Percentiles rank a stretch among this genome's conserved stretches.
Evolutionary conservation across 2,888 invertebrate species (phyloP).

Genomic region (Malthinus flaveolus): DNA sequence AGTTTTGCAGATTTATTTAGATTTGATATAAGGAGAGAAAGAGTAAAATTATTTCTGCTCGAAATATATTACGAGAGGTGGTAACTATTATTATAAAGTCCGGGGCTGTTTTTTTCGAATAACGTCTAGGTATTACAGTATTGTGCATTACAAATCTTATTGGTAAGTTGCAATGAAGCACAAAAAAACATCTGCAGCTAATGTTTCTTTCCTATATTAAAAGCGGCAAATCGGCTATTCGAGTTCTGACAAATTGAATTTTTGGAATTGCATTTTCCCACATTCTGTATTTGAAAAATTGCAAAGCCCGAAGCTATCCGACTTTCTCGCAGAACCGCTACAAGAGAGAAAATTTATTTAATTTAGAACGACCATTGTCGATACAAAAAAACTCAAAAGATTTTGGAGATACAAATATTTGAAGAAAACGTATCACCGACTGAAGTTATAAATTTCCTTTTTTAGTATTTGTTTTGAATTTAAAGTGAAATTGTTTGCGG

Average conservation of each 20-base stretch:
- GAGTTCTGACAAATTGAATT: conserved; percentile 41
- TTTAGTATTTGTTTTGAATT: conserved; percentile 31
- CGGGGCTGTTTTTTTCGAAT: no score
- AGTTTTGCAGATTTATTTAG: no score
- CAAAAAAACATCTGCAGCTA: conserved; percentile 28
- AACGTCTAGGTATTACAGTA: no score
- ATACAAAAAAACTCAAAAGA: conserved; percentile 32
- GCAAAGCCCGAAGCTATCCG: conserved; percentile 40
- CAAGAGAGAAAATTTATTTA: conserved; percentile 34
- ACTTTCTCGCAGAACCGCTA: conserved; percentile 35
- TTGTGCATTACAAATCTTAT: conserved; percentile 4
- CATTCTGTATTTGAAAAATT: conserved; percentile 44
- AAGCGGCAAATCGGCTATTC: conserved; percentile 30
- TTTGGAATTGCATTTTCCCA: conserved; percentile 41
- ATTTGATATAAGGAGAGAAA: no score
- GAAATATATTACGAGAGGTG: no score
- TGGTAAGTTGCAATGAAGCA: conserved; percentile 19
- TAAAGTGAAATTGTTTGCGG: conserved; percentile 29
- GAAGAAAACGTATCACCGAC: conserved; percentile 31
- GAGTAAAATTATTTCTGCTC: no score
- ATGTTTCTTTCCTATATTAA: conserved; percentile 30
- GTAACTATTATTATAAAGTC: no score
- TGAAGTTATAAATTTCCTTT: conserved; percentile 30
- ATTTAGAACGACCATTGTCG: conserved; percentile 30
- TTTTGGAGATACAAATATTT: conserved; percentile 43